Evolutionary conservation across 2,797 vertebrate genomes (phyloP).

Genomic region (Onychomys arenicola): DNA sequence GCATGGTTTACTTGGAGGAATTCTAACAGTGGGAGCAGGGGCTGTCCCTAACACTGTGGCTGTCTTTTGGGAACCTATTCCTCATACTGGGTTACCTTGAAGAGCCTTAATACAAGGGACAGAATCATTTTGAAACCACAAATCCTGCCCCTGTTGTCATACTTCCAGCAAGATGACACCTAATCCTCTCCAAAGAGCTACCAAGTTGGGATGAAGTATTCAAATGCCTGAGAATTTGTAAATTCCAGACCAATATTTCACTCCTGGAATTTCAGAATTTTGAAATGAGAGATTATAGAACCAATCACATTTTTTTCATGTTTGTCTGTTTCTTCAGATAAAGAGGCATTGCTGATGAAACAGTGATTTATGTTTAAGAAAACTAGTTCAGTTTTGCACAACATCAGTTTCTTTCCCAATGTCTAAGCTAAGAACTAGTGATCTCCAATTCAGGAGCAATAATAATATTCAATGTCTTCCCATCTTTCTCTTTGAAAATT

Average conservation of each 20-base stretch:
- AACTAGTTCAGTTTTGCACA: conserved; percentile 15
- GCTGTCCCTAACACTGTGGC: too few species aligned
- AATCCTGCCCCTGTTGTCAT: not conserved
- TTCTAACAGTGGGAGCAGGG: too few species aligned
- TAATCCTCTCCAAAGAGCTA: not conserved
- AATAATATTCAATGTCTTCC: not conserved
- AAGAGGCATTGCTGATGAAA: not conserved
- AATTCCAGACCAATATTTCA: not conserved
- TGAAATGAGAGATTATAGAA: conserved; percentile 14
- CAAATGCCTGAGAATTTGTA: not conserved
- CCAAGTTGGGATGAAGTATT: not conserved
- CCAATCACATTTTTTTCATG: not conserved
- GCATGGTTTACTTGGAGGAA: too few species aligned
- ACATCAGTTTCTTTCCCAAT: not conserved
- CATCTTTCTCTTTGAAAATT: conserved; percentile 23
- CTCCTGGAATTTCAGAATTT: not conserved
- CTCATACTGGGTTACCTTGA: too few species aligned
- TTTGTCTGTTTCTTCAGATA: not conserved
- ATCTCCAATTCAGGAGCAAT: not conserved
- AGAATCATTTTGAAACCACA: not conserved
- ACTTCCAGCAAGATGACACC: not conserved
- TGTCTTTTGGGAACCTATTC: too few species aligned
- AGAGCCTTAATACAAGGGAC: not conserved
- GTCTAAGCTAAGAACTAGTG: not conserved
- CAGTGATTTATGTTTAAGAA: not conserved